phyloP scores from a whole-genome alignment of 2,113 vertebrate species.

The Xenopus borealis region DNA sequence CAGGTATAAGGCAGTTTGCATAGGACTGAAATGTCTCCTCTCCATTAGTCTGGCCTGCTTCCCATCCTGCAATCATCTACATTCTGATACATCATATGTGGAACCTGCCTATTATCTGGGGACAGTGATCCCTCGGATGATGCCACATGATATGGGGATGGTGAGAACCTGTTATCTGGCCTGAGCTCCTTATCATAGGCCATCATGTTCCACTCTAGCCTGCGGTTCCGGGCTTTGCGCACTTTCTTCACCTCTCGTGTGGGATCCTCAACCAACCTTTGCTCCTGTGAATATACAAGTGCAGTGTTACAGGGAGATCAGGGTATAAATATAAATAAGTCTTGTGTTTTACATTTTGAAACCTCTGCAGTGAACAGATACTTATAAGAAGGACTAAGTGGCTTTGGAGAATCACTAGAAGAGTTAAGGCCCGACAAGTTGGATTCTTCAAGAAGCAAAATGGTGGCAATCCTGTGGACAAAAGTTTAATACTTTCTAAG shows the following conservation, averaged over 20 bases:
- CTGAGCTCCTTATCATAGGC: slow-evolving; percentile 91
- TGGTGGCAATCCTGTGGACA: too few relatives aligned
- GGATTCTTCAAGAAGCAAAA: too few relatives aligned
- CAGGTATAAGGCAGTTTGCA: not conserved
- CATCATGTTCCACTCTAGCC: slow-evolving; percentile 92
- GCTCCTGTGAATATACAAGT: slow-evolving; percentile 65
- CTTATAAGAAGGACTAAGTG: too few relatives aligned
- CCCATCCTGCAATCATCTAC: not conserved
- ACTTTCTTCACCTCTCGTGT: slow-evolving; percentile 90
- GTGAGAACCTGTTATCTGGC: slow-evolving; percentile 82
- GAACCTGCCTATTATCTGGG: slow-evolving; percentile 85
- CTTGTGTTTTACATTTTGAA: too few relatives aligned
- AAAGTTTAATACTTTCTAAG: too few relatives aligned
- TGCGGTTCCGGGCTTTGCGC: slow-evolving; percentile 85
- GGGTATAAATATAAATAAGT: too few relatives aligned
- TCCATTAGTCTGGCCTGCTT: not conserved
- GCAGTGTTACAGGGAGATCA: not conserved
- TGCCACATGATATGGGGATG: slow-evolving; percentile 86
- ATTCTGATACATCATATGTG: slow-evolving; percentile 23
- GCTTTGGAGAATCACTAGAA: too few relatives aligned
- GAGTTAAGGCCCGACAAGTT: too few relatives aligned
- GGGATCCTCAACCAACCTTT: slow-evolving; percentile 82
- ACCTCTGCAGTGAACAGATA: too few relatives aligned
- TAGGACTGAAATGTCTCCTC: not conserved
- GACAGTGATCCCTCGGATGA: slow-evolving; percentile 90